Conservation (phyloP, 2,797 vertebrate species). For the Sternotherus odoratus region DNA sequence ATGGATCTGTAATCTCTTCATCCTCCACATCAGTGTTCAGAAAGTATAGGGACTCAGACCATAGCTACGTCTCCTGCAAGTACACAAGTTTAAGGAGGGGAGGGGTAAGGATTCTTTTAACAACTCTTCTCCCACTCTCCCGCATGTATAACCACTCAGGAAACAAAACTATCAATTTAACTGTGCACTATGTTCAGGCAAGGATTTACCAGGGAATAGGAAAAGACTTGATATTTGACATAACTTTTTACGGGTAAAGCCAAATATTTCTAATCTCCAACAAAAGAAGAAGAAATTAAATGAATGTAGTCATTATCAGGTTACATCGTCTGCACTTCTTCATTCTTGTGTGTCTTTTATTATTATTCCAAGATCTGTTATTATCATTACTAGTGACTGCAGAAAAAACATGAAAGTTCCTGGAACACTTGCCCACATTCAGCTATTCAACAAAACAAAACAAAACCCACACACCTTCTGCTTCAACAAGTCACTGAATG, state of each 20-base stretch:
- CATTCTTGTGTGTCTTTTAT: not conserved
- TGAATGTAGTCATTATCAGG: not conserved
- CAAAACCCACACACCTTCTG: not conserved
- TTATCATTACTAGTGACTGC: not conserved
- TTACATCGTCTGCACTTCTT: not conserved
- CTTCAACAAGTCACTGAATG: not conserved
- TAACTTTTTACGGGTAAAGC: not conserved
- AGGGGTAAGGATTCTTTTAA: not conserved
- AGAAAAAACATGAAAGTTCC: slow-evolving; percentile 23
- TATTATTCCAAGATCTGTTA: slow-evolving; percentile 1
- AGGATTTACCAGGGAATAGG: not conserved
- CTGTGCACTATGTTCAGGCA: not conserved
- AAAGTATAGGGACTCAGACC: not conserved
- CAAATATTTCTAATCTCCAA: not conserved
- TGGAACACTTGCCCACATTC: not conserved
- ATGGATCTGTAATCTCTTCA: not conserved
- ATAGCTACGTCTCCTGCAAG: not conserved
- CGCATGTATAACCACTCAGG: not conserved
- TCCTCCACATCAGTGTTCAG: not conserved
- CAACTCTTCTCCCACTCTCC: accelerated
- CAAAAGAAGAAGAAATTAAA: not conserved
- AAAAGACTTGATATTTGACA: not conserved
- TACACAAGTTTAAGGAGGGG: not conserved
- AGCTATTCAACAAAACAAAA: not conserved
- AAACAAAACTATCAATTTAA: not conserved